phyloP scores from a whole-genome alignment of 2,113 vertebrate species.

The Triplophysa tibetana region DNA sequence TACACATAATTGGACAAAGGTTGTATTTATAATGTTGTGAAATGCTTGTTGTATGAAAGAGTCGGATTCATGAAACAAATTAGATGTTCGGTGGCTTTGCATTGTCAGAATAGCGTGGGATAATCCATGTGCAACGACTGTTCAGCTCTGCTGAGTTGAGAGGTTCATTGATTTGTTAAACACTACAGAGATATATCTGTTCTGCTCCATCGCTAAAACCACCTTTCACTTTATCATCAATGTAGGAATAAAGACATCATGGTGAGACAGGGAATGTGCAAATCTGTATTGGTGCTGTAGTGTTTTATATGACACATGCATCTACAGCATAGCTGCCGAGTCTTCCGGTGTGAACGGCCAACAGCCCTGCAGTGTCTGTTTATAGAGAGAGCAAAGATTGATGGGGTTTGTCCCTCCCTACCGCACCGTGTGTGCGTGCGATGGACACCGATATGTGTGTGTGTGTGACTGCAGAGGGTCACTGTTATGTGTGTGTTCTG shows the following conservation, averaged over 20 bases:
- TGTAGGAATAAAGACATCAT: constrained; percentile 5
- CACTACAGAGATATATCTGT: background rate
- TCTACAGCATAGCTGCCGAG: background rate
- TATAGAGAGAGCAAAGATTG: constrained; percentile 14
- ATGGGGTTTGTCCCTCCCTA: constrained; percentile 32
- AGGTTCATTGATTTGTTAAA: constrained; percentile 26
- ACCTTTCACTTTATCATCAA: background rate
- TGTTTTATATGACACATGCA: constrained; percentile 13
- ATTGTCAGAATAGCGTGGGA: background rate
- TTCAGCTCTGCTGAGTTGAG: background rate
- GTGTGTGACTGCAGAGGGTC: background rate
- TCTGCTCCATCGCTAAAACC: background rate
- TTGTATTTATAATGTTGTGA: too few species aligned
- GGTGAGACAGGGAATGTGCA: background rate
- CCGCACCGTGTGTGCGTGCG: constrained; percentile 17
- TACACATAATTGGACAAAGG: too few species aligned
- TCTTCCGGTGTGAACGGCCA: constrained; percentile 1
- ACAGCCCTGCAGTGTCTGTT: background rate
- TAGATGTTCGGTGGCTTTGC: background rate
- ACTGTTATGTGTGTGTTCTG: background rate
- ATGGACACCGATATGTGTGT: background rate
- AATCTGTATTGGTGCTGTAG: constrained; percentile 5
- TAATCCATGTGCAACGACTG: constrained; percentile 7
- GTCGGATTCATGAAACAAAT: background rate
- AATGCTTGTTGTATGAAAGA: background rate